A percentile compares a stretch with the other conserved stretches of the same genome.
Evolutionary conservation across 2,797 vertebrate genomes (phyloP).

Genomic region (Apogon hyalosoma): DNA sequence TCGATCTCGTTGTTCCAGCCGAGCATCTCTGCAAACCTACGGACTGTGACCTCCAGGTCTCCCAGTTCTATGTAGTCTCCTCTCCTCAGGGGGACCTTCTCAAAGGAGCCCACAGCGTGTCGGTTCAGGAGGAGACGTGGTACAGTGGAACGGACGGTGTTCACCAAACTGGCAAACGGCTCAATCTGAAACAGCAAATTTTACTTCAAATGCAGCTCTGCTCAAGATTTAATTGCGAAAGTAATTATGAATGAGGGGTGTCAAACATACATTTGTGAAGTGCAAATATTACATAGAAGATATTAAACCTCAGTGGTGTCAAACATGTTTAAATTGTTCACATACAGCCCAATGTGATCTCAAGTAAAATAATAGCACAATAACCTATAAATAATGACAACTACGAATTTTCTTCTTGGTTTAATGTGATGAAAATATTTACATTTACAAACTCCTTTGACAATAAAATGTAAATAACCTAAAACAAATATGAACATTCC

Average conservation of each 20-base stretch:
- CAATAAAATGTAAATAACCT: too few species aligned
- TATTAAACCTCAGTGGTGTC: background rate
- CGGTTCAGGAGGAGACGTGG: constrained; percentile 86
- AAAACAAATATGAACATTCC: too few species aligned
- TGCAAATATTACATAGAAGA: too few species aligned
- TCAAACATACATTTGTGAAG: too few species aligned
- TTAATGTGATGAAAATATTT: too few species aligned
- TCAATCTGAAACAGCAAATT: constrained; percentile 78
- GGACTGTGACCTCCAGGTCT: constrained; percentile 77
- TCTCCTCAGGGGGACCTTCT: constrained; percentile 73
- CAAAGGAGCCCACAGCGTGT: constrained; percentile 82
- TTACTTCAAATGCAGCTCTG: background rate
- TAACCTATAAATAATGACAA: too few species aligned
- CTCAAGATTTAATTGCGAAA: background rate
- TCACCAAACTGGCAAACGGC: constrained; percentile 86
- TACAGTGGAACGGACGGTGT: constrained; percentile 82
- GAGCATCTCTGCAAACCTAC: constrained; percentile 78
- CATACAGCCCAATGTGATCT: too few species aligned
- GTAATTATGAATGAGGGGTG: background rate
- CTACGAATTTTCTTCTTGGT: too few species aligned
- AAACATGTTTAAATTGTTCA: too few species aligned
- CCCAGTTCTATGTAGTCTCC: constrained; percentile 85
- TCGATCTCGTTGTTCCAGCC: constrained; percentile 82
- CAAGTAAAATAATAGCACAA: too few species aligned
- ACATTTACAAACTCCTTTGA: too few species aligned